Evolutionary conservation across 2,797 vertebrate genomes (phyloP).

Genomic region (Eospalax fontanierii): DNA sequence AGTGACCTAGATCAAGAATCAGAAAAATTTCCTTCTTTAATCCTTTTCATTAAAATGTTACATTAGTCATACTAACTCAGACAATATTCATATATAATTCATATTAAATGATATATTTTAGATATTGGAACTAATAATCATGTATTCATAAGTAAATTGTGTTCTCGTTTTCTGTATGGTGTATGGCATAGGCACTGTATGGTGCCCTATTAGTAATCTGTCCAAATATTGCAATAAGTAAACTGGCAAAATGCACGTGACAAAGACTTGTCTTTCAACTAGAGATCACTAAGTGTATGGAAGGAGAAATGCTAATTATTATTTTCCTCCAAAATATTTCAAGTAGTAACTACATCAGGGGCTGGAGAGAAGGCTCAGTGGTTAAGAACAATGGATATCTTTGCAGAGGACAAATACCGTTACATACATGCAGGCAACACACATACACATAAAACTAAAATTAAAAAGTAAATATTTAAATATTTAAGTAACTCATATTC

Average conservation of each 20-base stretch:
- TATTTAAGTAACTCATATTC: not conserved
- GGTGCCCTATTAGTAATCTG: constrained; percentile 55
- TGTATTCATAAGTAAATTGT: not conserved
- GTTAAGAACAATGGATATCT: no score
- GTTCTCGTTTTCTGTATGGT: not conserved
- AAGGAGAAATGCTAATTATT: constrained; percentile 61
- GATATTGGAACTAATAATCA: constrained; percentile 36
- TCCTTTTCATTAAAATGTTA: constrained; percentile 67
- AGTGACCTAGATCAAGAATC: constrained; percentile 22
- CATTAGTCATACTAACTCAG: not conserved
- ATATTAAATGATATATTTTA: constrained; percentile 69
- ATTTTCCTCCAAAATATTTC: constrained; percentile 28
- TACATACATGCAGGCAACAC: no score
- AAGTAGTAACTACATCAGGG: constrained; percentile 42
- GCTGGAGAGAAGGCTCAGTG: no score
- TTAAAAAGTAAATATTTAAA: no score
- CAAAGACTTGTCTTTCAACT: constrained; percentile 48
- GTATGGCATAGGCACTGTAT: not conserved
- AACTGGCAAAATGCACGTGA: not conserved
- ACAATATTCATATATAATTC: not conserved
- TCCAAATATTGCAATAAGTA: constrained; percentile 7
- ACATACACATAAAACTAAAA: no score
- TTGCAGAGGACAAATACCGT: no score
- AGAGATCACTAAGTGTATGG: constrained; percentile 60
- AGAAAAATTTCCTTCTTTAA: constrained; percentile 30